phyloP scores from a whole-genome alignment of 2,113 vertebrate genomes.

The Phalacrocorax brasilianus region DNA sequence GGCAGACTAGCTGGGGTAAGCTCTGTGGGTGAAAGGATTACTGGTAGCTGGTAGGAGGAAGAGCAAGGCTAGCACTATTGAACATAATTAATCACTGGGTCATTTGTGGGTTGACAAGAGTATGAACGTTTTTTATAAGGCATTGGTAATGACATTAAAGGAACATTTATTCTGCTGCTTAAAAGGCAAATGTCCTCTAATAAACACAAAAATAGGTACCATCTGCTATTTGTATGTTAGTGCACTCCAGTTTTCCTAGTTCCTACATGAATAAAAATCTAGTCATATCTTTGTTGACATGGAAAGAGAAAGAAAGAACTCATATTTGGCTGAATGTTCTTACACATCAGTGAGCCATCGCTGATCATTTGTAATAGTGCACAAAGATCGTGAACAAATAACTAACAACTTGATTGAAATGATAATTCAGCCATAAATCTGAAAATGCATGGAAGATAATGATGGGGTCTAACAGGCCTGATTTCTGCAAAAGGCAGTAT shows the following conservation, averaged over 20 bases:
- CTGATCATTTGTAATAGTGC: not conserved
- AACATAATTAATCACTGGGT: slow-evolving; percentile 21
- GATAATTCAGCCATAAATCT: not conserved
- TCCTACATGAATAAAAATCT: not conserved
- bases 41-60: slow-evolving; percentile 32
- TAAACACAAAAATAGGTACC: not conserved
- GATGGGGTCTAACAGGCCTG: not conserved
- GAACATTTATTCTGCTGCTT: not conserved
- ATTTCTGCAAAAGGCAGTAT: not conserved
- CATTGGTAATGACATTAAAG: not conserved
- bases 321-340: not conserved
- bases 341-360: not conserved
- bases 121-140: not conserved
- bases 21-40: slow-evolving; percentile 37
- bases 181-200: not conserved
- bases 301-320: not conserved
- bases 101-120: not conserved
- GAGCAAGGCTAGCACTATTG: slow-evolving; percentile 16
- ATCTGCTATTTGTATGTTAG: not conserved
- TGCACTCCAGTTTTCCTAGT: not conserved
- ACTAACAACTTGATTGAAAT: not conserved
- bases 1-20: not conserved
- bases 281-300: accelerated
- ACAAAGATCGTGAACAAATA: not conserved
- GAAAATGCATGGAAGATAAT: not conserved